phyloP scores from a whole-genome alignment of 1,140 invertebrate species.

The Pseudomyrmex cubaensis region DNA sequence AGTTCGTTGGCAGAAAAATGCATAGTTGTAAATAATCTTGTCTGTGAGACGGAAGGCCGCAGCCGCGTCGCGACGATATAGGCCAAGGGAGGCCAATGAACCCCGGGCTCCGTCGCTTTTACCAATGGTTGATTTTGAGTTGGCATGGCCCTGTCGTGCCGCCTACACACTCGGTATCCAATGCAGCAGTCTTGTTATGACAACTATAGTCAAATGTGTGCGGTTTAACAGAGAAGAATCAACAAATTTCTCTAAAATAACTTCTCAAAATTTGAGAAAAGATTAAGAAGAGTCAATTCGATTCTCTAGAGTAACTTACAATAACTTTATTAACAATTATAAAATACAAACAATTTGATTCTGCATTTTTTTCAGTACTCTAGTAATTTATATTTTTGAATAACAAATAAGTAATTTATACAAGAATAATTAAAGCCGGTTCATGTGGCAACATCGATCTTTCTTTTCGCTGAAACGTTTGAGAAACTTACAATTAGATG shows the following conservation, averaged over 20 bases:
- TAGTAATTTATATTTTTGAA: no score
- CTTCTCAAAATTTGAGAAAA: no score
- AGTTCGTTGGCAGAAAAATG: conserved; percentile 32
- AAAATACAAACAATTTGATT: no score
- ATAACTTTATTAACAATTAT: no score
- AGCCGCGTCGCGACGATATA: conserved; percentile 30
- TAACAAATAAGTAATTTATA: no score
- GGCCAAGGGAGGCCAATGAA: conserved; percentile 59
- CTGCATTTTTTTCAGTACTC: no score
- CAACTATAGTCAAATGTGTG: neutral
- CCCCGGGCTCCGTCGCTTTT: conserved; percentile 15
- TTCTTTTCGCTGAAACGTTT: no score
- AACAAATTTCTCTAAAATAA: neutral
- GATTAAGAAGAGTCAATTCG: no score
- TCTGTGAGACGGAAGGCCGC: conserved; percentile 49
- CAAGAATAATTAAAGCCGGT: no score
- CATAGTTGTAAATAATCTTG: conserved; percentile 53
- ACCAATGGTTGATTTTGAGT: conserved; percentile 20
- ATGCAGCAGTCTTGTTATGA: conserved; percentile 2
- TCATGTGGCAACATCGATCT: no score
- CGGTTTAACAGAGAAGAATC: neutral
- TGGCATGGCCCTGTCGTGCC: conserved; percentile 14
- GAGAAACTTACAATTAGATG: no score
- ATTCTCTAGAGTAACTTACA: no score
- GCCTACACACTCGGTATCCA: conserved; percentile 31